These are phyloP conservation scores for Formica aserva DNA, from an alignment of 2,888 invertebrate genomes.

Conservation along the genomic window DNA sequence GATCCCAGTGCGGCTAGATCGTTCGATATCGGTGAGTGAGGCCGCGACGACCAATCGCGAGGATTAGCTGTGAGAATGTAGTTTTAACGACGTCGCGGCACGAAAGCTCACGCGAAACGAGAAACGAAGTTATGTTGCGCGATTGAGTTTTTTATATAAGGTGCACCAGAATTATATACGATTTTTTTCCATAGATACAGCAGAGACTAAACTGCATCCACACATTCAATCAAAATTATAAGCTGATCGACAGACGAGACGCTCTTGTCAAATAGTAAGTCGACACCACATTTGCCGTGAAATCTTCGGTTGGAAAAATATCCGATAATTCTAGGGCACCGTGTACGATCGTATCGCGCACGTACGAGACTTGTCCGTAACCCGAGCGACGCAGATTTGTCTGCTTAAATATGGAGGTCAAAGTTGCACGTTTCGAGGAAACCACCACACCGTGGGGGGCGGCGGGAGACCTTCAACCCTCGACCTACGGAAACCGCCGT, in stretches of 20 bases:
- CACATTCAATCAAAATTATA: neutral
- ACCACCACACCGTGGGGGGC: slow-evolving; percentile 20
- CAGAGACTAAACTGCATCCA: neutral
- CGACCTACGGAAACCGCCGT: slow-evolving; percentile 70
- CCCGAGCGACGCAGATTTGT: slow-evolving; percentile 38
- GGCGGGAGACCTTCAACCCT: slow-evolving; percentile 75
- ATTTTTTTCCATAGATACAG: neutral
- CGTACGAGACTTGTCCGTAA: slow-evolving; percentile 20
- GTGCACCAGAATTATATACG: neutral
- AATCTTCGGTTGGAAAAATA: neutral
- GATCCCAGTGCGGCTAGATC: slow-evolving; percentile 33
- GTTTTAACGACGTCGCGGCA: slow-evolving; percentile 73
- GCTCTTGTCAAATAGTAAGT: neutral
- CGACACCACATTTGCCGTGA: neutral
- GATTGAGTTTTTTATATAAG: slow-evolving; percentile 15
- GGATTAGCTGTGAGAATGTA: slow-evolving; percentile 67
- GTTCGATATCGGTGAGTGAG: slow-evolving; percentile 42
- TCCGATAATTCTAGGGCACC: neutral
- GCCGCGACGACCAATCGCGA: slow-evolving; percentile 70
- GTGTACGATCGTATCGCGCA: neutral
- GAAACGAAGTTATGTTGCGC: slow-evolving; percentile 53
- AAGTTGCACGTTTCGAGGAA: slow-evolving; percentile 47
- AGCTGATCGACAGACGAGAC: neutral
- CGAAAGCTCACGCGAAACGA: slow-evolving; percentile 68
- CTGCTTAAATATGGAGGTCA: slow-evolving; percentile 57